Conservation (phyloP, 2,113 vertebrate genomes). For the Hypanus sabinus region DNA sequence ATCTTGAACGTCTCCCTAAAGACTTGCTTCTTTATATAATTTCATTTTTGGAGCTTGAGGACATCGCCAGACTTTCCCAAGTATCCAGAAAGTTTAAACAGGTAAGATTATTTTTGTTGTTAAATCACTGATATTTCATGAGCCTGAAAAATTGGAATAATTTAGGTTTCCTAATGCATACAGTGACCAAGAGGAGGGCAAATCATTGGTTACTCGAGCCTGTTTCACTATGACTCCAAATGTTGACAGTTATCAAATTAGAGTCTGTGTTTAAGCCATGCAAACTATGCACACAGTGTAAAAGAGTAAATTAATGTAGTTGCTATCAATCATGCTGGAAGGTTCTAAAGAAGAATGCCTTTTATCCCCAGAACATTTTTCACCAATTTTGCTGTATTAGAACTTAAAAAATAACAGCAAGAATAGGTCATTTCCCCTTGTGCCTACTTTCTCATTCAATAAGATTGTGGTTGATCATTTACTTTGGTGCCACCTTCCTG, state of each 20-base stretch:
- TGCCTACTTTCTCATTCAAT: not conserved
- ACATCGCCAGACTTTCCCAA: slow-evolving; percentile 56
- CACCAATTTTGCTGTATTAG: too few species aligned
- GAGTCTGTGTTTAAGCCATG: not conserved
- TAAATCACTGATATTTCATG: not conserved
- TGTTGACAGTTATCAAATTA: not conserved
- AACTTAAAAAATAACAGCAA: too few species aligned
- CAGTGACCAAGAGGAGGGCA: not conserved
- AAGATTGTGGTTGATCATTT: not conserved
- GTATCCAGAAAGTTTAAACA: slow-evolving; percentile 55
- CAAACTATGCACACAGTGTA: not conserved
- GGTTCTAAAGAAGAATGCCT: not conserved
- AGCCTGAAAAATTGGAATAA: not conserved
- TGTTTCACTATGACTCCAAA: not conserved
- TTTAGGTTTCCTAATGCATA: not conserved
- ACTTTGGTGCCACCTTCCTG: not conserved
- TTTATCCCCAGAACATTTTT: not conserved
- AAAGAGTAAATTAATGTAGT: not conserved
- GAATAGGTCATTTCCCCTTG: not conserved
- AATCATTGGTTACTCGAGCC: not conserved
- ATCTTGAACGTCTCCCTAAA: slow-evolving; percentile 63
- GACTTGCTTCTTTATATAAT: slow-evolving; percentile 57
- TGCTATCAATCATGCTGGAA: not conserved
- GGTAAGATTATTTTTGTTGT: slow-evolving; percentile 48
- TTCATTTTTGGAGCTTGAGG: slow-evolving; percentile 61